A percentile compares a stretch with the other conserved stretches of the same genome.
These are phyloP conservation scores for Serripes groenlandicus DNA, from an alignment of 2,888 invertebrate species.

Conservation along the genomic window DNA sequence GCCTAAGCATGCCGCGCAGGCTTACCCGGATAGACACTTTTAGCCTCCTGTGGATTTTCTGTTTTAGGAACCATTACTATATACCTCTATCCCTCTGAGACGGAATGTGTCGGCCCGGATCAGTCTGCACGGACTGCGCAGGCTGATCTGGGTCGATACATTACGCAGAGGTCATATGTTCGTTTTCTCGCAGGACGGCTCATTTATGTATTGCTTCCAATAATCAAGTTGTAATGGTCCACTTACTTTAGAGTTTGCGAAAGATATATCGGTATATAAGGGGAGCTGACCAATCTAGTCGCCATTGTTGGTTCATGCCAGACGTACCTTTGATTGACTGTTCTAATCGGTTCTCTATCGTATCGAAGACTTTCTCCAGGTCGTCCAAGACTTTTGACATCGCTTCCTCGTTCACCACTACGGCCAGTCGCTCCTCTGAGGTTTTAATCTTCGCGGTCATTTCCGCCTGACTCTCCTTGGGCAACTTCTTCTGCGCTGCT, in stretches of 20 bases:
- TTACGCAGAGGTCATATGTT: background rate
- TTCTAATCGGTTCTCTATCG: slow-evolving; percentile 66
- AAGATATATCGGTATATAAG: no score
- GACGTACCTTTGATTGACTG: slow-evolving; percentile 70
- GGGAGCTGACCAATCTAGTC: no score
- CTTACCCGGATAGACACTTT: no score
- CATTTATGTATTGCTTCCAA: background rate
- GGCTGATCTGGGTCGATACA: background rate
- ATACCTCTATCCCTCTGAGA: no score
- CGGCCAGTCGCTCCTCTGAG: background rate
- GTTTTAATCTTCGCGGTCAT: slow-evolving; percentile 27
- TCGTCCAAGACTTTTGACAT: slow-evolving; percentile 62
- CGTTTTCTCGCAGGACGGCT: background rate
- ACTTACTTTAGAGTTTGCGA: no score
- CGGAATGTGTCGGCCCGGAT: no score
- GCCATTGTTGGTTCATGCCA: no score
- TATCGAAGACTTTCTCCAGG: slow-evolving; percentile 69
- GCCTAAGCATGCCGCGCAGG: no score
- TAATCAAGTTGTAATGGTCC: no score
- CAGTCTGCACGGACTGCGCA: background rate
- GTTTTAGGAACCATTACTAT: no score
- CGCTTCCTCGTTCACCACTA: slow-evolving; percentile 50
- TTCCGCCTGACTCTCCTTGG: background rate
- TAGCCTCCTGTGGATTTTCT: no score
- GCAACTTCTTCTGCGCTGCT: background rate